Percentiles rank a stretch among this genome's conserved stretches.
phyloP scores from a whole-genome alignment of 2,888 invertebrate genomes.

The Tipula lateralis region DNA sequence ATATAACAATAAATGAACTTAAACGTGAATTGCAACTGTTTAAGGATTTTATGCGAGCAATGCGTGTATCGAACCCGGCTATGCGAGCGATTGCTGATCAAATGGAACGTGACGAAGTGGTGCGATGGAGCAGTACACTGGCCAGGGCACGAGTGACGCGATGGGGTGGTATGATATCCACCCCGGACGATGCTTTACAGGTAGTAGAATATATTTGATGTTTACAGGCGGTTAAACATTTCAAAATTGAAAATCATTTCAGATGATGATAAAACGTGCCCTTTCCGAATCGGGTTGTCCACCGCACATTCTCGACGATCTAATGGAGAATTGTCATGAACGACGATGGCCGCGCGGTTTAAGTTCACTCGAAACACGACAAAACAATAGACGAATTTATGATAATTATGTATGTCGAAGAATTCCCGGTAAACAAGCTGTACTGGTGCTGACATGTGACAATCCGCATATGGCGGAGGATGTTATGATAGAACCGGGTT shows the following conservation, averaged over 20 bases:
- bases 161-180: slow-evolving; percentile 99
- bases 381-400: slow-evolving; percentile 84
- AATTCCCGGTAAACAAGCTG: slow-evolving; percentile 93
- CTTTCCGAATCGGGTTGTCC: slow-evolving; percentile 93
- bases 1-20: slow-evolving; percentile 82
- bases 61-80: slow-evolving; percentile 86
- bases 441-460: slow-evolving; percentile 89
- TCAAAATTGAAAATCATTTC: slow-evolving; percentile 38
- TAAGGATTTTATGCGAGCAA: slow-evolving; percentile 90
- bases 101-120: slow-evolving; percentile 90
- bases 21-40: slow-evolving; percentile 81
- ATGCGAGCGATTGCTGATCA: slow-evolving; percentile 90
- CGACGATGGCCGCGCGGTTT: slow-evolving; percentile 91
- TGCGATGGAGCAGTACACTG: slow-evolving; percentile 80
- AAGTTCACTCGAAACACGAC: slow-evolving; percentile 86
- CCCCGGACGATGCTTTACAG: slow-evolving; percentile 90
- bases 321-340: slow-evolving; percentile 98
- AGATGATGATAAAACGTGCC: slow-evolving; percentile 91
- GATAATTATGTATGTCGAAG: slow-evolving; percentile 92
- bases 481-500: slow-evolving; percentile 92
- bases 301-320: slow-evolving; percentile 83
- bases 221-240: slow-evolving; percentile 31
- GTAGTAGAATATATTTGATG: slow-evolving; percentile 48
- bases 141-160: slow-evolving; percentile 83
- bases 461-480: slow-evolving; percentile 93